Conservation (phyloP, 2,888 invertebrate genomes). For the Heteropelma amictum region DNA sequence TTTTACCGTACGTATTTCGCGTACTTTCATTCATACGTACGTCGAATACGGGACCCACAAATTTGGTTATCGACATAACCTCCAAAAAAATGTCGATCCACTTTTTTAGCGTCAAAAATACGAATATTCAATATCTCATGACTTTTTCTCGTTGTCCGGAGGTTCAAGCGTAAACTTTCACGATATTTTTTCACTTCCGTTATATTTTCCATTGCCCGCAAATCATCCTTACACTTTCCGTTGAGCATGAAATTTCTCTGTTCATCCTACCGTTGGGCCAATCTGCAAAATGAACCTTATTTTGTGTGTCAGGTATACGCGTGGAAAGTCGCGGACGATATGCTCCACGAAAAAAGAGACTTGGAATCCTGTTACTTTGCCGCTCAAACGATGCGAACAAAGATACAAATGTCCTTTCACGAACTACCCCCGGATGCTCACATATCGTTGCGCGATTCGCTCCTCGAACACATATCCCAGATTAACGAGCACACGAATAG, state of each 20-base stretch:
- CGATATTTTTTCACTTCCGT: no score
- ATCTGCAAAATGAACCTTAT: no score
- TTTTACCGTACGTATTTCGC: neutral
- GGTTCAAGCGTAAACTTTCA: neutral
- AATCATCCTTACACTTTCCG: neutral
- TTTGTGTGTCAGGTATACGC: constrained; percentile 89
- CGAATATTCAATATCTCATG: neutral
- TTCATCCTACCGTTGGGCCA: no score
- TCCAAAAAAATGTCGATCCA: constrained; percentile 9
- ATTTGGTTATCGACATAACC: constrained; percentile 39
- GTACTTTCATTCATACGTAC: constrained; percentile 17
- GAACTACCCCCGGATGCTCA: constrained; percentile 93
- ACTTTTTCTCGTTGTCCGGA: neutral
- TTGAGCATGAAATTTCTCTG: no score
- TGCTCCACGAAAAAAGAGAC: constrained; percentile 92
- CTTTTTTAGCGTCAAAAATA: neutral
- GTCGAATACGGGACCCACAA: neutral
- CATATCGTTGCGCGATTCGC: constrained; percentile 91
- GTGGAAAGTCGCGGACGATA: constrained; percentile 97
- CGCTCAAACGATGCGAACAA: constrained; percentile 98
- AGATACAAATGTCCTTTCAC: constrained; percentile 94
- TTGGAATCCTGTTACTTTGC: constrained; percentile 97
- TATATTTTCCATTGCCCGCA: neutral
- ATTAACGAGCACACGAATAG: constrained; percentile 88
- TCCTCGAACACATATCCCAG: constrained; percentile 91